Conservation (phyloP, 2,113 vertebrate species). For the Anguilla rostrata region DNA sequence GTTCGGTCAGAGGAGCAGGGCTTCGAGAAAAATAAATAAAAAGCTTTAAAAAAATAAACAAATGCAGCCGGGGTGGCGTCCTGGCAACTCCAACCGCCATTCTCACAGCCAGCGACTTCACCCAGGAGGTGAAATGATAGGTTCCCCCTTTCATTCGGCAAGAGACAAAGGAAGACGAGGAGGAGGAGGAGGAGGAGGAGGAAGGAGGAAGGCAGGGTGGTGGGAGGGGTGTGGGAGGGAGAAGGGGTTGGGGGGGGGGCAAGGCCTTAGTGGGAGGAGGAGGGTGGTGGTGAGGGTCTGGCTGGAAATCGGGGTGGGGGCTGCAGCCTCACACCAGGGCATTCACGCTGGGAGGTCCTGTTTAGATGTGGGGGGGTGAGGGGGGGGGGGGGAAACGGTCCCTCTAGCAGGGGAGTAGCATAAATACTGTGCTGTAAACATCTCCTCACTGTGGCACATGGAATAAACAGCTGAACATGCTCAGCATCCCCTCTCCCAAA, state of each 20-base stretch:
- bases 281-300: conserved; percentile 32
- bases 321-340: conserved; percentile 38
- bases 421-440: conserved; percentile 81
- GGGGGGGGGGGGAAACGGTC: conserved; percentile 49
- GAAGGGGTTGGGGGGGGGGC: conserved; percentile 31
- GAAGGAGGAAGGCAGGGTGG: conserved; percentile 24
- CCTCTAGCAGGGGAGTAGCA: conserved; percentile 71
- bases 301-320: conserved; percentile 41
- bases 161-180: conserved; percentile 33
- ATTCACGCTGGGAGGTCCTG: conserved; percentile 78
- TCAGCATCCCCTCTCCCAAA: conserved; percentile 56
- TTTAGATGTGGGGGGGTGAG: conserved; percentile 65
- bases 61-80: conserved; percentile 47
- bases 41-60: conserved; percentile 30
- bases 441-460: conserved; percentile 73
- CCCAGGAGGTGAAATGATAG: conserved; percentile 40
- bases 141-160: background rate
- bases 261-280: conserved; percentile 22
- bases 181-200: conserved; percentile 32
- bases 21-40: background rate
- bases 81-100: conserved; percentile 37
- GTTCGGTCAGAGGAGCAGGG: conserved; percentile 40
- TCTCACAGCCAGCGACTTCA: conserved; percentile 44
- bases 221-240: background rate
- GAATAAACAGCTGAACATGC: conserved; percentile 78